Evolutionary conservation across 2,113 vertebrate genomes (phyloP), one percentile per base, ranked within the genome.

Genomic region (Dipodomys ordii): DNA sequence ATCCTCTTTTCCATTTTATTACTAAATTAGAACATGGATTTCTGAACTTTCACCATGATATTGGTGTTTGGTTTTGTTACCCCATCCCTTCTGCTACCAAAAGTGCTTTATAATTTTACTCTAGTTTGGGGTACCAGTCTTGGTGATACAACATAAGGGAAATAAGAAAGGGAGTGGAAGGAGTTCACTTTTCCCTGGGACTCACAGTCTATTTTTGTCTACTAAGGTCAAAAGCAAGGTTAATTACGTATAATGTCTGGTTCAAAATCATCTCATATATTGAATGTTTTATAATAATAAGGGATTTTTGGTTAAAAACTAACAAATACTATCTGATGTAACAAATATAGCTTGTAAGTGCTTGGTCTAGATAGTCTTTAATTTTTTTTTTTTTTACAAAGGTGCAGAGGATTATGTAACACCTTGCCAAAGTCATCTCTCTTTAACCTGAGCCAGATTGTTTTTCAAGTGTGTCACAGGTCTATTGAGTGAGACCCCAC

Each of bases 391-490:
- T 39, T 39, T 39, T 39, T 39, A 60, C 27, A 82, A 86, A 82
- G 11, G 81, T 84, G 32, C 62, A 4, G 2, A 76, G 20, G 67
- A 53, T 94, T 92, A 91, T 74, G 25, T 95, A 95, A 78, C 57
- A 88, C 19, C 9, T 46, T 92, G 39, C 87, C 77, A 87, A 10
- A 74, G 86, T 81, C 8, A 91, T 46, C 53, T 94, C 83, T 87
- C 30, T 39, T 92, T 93, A 89, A 91, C 68, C 71, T 23, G 92
- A 83, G 67, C 77, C 65, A 27, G 79, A 69, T 95, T 87, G 71
- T 53, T 83, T 95, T 96, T 92, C 95, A 94, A 93, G 57, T 68
- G 39, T 87, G 74, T 93, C 88, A 94, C 49, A 92, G 35, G 80
- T 89, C 64, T 92, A 32, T 57, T 85, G 80, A 95, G 93, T 82